phyloP scores from a whole-genome alignment of 2,113 vertebrate genomes.

The Lophotis ruficrista region DNA sequence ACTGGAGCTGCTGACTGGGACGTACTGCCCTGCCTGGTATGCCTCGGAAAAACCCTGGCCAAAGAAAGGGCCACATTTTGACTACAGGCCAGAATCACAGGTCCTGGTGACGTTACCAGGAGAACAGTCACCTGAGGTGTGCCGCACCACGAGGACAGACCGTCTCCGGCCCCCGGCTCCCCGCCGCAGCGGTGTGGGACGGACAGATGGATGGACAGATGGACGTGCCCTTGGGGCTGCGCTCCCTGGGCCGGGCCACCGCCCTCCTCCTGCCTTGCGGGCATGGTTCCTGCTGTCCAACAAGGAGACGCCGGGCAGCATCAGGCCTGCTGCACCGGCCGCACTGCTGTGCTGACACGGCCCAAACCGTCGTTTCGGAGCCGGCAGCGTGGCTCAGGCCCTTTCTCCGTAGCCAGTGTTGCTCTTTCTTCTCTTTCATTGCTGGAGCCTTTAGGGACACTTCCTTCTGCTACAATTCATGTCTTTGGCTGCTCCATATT shows the following conservation, averaged over 20 bases:
- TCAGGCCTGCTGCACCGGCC: not conserved
- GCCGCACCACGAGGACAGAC: too few species aligned
- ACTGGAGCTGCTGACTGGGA: not conserved
- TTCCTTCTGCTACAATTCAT: not conserved
- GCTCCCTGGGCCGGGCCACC: not conserved
- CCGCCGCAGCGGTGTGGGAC: fast-evolving
- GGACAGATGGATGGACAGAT: fast-evolving
- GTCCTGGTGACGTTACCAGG: not conserved
- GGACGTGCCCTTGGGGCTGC: fast-evolving
- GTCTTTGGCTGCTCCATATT: not conserved
- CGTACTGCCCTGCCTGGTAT: fast-evolving
- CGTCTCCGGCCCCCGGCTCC: not conserved
- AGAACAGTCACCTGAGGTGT: not conserved
- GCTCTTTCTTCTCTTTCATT: not conserved
- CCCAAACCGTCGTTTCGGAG: not conserved
- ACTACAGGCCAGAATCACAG: not conserved
- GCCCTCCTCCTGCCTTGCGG: fast-evolving
- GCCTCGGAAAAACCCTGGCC: not conserved
- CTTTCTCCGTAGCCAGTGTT: not conserved
- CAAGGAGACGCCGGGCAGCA: not conserved
- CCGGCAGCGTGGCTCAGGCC: fast-evolving
- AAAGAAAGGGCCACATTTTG: fast-evolving
- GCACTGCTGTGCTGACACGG: fast-evolving
- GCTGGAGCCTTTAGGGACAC: not conserved
- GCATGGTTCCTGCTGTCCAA: not conserved